A percentile compares a stretch with the other conserved stretches of the same genome.
Conservation (phyloP, 2,113 vertebrate species). For the Gopherus flavomarginatus region DNA sequence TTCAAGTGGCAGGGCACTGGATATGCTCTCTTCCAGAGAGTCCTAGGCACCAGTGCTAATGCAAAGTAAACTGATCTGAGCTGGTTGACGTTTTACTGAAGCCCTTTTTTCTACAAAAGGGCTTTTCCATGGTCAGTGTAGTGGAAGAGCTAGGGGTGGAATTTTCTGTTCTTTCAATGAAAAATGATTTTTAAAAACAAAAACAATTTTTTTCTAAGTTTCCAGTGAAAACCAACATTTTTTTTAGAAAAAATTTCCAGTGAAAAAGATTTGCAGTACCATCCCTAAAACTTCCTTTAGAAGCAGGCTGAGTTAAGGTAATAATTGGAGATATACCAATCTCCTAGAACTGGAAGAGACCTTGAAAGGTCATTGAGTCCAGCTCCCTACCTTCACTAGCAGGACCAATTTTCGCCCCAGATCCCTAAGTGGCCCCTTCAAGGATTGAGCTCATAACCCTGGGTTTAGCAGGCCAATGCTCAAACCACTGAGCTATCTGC, state of each 20-base stretch:
- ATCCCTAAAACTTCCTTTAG: background rate
- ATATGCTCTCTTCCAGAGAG: background rate
- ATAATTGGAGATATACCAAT: too few relatives aligned
- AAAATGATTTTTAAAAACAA: background rate
- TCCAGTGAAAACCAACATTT: background rate
- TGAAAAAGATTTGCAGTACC: background rate
- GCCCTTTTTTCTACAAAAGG: background rate
- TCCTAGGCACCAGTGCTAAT: background rate
- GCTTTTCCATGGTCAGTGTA: slow-evolving; percentile 13
- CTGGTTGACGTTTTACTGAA: slow-evolving; percentile 14
- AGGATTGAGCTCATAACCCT: too few relatives aligned
- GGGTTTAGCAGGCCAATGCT: too few relatives aligned
- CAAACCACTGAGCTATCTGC: too few relatives aligned
- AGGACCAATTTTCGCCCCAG: too few relatives aligned
- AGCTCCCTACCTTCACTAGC: too few relatives aligned
- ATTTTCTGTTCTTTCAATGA: background rate
- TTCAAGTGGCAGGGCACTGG: slow-evolving; percentile 27
- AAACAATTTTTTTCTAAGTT: background rate
- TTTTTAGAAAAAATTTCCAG: background rate
- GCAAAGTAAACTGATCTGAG: background rate
- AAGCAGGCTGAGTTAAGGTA: background rate
- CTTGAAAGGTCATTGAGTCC: too few relatives aligned
- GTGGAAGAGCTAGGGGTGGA: background rate
- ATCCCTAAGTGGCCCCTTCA: too few relatives aligned
- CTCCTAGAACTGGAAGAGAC: too few relatives aligned